These are phyloP conservation scores for Castor canadensis DNA, from an alignment of 2,113 vertebrate genomes.

Conservation along the genomic window DNA sequence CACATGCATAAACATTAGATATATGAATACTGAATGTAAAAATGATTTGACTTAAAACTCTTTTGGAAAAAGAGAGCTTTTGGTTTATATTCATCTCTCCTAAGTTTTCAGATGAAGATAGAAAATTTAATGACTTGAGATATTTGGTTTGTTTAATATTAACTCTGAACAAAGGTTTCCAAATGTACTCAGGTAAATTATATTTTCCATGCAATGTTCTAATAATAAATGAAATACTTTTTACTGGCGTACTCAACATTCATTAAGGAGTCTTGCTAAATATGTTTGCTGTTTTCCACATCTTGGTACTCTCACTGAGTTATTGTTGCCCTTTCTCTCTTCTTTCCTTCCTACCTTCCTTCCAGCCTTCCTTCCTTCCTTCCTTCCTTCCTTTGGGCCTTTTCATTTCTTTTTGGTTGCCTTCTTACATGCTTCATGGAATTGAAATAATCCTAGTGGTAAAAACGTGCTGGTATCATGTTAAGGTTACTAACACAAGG, in stretches of 20 bases:
- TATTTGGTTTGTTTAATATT: slow-evolving; percentile 34
- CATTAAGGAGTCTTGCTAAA: not conserved
- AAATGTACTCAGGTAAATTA: slow-evolving; percentile 12
- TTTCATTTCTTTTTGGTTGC: not conserved
- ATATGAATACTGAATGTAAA: too few species aligned
- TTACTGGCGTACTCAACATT: not conserved
- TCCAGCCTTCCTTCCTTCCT: not conserved
- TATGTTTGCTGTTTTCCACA: not conserved
- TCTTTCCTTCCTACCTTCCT: too few species aligned
- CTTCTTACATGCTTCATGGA: not conserved
- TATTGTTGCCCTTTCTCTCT: not conserved
- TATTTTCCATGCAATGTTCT: not conserved
- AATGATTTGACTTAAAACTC: not conserved
- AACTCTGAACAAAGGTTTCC: not conserved
- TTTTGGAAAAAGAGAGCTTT: not conserved
- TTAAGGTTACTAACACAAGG: not conserved
- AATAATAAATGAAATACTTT: slow-evolving; percentile 33
- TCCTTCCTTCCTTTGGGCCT: too few species aligned
- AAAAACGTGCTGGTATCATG: not conserved
- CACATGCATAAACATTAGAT: not conserved
- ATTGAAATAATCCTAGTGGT: not conserved
- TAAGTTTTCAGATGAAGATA: not conserved
- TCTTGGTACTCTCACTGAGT: not conserved
- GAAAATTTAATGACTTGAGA: slow-evolving; percentile 8
- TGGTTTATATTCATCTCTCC: not conserved